Evolutionary conservation across 1,140 invertebrate species (phyloP).

Genomic region (Cherax destructor): DNA sequence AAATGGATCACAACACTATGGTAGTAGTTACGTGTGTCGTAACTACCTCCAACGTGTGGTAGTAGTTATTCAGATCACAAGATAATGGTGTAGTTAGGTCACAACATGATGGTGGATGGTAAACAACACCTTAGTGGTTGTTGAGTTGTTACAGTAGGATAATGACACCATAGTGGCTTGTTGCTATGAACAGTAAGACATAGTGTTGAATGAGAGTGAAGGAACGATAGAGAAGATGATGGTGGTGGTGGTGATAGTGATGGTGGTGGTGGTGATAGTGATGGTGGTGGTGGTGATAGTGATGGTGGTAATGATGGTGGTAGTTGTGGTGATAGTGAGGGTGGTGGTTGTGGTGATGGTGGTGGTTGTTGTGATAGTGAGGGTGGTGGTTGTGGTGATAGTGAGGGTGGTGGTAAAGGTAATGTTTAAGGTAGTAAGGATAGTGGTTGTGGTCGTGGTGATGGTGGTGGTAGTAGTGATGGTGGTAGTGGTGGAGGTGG

Average conservation of each 20-base stretch:
- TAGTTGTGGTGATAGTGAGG: background rate
- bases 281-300: background rate
- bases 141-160: background rate
- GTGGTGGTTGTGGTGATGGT: too few species aligned
- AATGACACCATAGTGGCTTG: background rate
- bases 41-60: background rate
- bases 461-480: too few species aligned
- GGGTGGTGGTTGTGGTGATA: too few species aligned
- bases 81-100: background rate
- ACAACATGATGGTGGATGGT: background rate
- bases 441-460: too few species aligned
- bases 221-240: too few species aligned
- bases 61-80: background rate
- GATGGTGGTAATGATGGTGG: background rate
- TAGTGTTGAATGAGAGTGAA: background rate
- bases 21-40: background rate
- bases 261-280: background rate
- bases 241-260: background rate
- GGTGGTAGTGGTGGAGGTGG: too few species aligned
- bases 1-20: too few species aligned
- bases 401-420: too few species aligned
- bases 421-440: background rate
- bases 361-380: too few species aligned
- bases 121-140: background rate
- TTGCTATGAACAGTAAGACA: background rate